Percentiles rank a stretch among this genome's conserved stretches.
phyloP scores from a whole-genome alignment of 2,797 vertebrate genomes.

The Otus scops region DNA sequence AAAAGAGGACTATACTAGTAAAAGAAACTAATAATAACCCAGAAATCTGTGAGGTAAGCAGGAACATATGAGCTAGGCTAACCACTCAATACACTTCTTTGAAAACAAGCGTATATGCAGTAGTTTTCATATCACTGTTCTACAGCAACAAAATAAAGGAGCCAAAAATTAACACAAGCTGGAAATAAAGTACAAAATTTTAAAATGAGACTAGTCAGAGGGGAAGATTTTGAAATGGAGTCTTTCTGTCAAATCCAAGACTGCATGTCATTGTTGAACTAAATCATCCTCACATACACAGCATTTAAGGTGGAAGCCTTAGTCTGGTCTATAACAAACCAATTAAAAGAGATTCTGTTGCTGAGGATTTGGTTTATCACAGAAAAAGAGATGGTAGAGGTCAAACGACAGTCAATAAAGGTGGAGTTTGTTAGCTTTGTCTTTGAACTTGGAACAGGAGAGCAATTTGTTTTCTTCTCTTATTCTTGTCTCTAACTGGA shows the following conservation, averaged over 20 bases:
- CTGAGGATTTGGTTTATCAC: not conserved
- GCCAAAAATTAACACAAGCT: not conserved
- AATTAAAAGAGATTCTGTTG: not conserved
- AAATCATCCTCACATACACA: not conserved
- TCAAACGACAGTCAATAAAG: not conserved
- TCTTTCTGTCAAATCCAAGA: not conserved
- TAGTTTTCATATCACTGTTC: not conserved
- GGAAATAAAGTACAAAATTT: not conserved
- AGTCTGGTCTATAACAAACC: not conserved
- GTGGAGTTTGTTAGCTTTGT: not conserved
- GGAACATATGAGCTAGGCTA: not conserved
- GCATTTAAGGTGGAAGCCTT: not conserved
- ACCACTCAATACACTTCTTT: not conserved
- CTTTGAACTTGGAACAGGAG: not conserved
- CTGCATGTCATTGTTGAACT: not conserved
- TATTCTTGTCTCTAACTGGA: not conserved
- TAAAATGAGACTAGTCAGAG: not conserved
- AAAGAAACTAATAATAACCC: not conserved
- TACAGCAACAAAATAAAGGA: not conserved
- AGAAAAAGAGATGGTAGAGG: not conserved
- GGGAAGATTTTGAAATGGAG: not conserved
- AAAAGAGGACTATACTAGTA: not conserved
- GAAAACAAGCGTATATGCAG: not conserved
- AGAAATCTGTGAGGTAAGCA: not conserved
- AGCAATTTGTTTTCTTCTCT: not conserved